Base-by-base conservation (phyloP, 2,113 vertebrate species). In the Oncorhynchus clarkii region DNA sequence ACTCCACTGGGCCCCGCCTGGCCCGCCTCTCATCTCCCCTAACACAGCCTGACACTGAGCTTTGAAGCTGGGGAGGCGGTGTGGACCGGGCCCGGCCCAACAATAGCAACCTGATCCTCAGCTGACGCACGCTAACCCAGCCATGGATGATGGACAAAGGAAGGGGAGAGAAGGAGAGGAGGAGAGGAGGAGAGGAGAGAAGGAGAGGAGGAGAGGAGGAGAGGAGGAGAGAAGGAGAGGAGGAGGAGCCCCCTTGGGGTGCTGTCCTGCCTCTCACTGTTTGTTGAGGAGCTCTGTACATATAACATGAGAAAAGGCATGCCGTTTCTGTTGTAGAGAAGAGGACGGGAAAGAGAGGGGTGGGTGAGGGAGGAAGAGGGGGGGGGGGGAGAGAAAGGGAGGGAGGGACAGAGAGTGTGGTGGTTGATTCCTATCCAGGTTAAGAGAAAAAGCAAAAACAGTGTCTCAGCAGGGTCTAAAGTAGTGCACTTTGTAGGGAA, bases 81-180 rank as follows among this genome's bases (percentile, higher is more conserved):
- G 80, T 78, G 81, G 88, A 90, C 85, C 82, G 84, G 78, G 87
- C 83, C 87, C 0, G 69, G 67, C 80, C 89, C 88, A 89, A 92
- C 89, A 91, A 92, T 90, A 92, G 90, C 90, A 88, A 88, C 79
- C 78, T 91, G 89, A 92, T 91, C 90, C 89, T 67, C 51, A 78
- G 72, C 81, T 84, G 88, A 90, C 80, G 82, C 78, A 85, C 86
- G 81, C 77, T 80, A 59, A 89, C 87, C 87, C 29, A 48, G 24
- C 26, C 64, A 8, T 4, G 48, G 18, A 18, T 26, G 12, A 64
- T 26, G 45, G 14, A 90, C 89, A 90, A 91, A 81, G 84, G 76
- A 72, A 34, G 57, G 84, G 20, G 84, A 81, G 84, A 85, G 88
- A 82, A 60, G 84, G 85, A 81, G 81, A 60, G 84, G 84, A 80